Evolutionary conservation across 2,888 invertebrate species (phyloP), one percentile per base, ranked within the genome.

Genomic region (Phyto melanocephala): DNA sequence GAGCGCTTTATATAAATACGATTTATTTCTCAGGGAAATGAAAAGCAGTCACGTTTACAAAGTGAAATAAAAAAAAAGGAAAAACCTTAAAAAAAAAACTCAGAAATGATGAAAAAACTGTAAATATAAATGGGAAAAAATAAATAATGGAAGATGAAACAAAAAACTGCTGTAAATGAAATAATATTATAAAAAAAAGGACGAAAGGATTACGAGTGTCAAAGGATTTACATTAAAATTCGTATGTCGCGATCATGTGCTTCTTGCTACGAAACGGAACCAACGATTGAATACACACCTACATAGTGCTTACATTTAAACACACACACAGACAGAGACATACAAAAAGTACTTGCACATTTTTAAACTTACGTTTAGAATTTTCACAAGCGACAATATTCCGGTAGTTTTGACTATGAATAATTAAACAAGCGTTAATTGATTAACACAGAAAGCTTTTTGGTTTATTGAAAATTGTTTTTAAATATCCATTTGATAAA

Each of bases 201-300:
- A 75, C 70, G 76, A 81, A 84, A 68, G 82, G 84, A 84, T 85
- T 85, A 84, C 83, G 65, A 79, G 70, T 85, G 84, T 85, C 84
- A 85, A 83, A 83, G 84, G 81, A 85, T 84, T 84, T 85, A 79
- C 81, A 84, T 81, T 58, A 63, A 71, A 82, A 83, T 79, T 80
- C 68, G 62, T 67, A 68, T 83, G 75, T 71, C 52, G 74, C 77
- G 65, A 33, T 62, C 42, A 22, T 17, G 22, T 8, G 7, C 28
- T 10, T 47, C 17, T 28, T 7, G 42, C 28, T 37, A 47, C 4
- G 45, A n/a, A 4, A 6, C 17, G 7, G 17, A 40, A 56, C 20
- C 15, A 37, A 11, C 35, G 35, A 80, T 37, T 15, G 20, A n/a
- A 8, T n/a, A 54, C 45, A 20, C 54, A 68, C 20, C n/a, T 5